A percentile compares a stretch with the other conserved stretches of the same genome.
phyloP scores from a whole-genome alignment of 2,888 invertebrate species.

The Chymomyza procnemis region DNA sequence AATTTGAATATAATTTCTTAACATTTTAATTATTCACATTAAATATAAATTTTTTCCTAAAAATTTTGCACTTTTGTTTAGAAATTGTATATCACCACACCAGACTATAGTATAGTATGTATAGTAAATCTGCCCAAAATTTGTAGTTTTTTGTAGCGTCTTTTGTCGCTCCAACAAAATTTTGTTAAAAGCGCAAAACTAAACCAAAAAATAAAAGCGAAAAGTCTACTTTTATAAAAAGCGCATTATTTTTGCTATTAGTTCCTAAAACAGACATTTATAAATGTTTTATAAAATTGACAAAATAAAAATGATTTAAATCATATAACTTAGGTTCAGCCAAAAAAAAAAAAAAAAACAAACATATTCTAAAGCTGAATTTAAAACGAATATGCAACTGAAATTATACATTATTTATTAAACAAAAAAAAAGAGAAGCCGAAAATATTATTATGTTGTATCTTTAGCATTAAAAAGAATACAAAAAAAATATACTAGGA shows the following conservation, averaged over 20 bases:
- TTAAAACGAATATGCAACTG: constrained; percentile 37
- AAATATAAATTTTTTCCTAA: too few species aligned
- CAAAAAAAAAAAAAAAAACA: neutral
- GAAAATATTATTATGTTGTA: constrained; percentile 38
- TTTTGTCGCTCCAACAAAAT: constrained; percentile 9
- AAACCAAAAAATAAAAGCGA: too few species aligned
- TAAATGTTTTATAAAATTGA: neutral
- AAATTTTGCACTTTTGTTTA: neutral
- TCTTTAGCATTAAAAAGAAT: constrained; percentile 37
- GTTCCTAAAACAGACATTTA: constrained; percentile 56
- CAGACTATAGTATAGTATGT: neutral
- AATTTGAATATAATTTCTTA: neutral
- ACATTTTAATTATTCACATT: too few species aligned
- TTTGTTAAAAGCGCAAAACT: constrained; percentile 40
- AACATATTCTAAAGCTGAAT: constrained; percentile 8
- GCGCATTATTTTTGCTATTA: constrained; percentile 67
- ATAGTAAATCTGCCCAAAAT: neutral
- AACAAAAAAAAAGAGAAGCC: neutral
- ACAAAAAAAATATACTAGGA: constrained; percentile 26
- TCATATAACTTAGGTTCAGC: neutral
- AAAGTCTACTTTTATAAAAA: constrained; percentile 6
- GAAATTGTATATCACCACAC: neutral
- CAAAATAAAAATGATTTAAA: neutral
- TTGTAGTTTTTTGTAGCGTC: neutral
- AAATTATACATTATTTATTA: constrained; percentile 16